A percentile compares a stretch with the other conserved stretches of the same genome.
Evolutionary conservation across 1,140 invertebrate genomes (phyloP).

Genomic region (Akabosia matsudoensis): DNA sequence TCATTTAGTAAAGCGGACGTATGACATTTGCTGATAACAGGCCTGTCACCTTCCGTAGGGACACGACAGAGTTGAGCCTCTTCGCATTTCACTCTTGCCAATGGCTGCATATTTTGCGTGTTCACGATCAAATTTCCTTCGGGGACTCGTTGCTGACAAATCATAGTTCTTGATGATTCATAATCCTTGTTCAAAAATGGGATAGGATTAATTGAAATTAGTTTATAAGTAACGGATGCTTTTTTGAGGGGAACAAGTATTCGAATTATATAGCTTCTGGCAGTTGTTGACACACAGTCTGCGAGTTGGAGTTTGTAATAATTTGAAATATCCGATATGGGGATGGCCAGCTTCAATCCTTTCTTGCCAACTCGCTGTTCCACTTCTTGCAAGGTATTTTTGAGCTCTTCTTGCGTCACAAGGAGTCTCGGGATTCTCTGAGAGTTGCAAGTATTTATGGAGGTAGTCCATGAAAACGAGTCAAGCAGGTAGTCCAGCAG

Average conservation of each 20-base stretch:
- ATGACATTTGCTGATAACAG: neutral
- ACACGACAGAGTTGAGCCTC: neutral
- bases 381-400: neutral
- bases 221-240: neutral
- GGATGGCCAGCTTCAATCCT: neutral
- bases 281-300: neutral
- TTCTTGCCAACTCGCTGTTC: neutral
- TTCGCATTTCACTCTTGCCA: neutral
- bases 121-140: neutral
- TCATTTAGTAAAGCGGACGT: neutral
- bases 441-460: neutral
- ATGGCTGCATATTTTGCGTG: neutral
- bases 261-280: neutral
- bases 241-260: neutral
- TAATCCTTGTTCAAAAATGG: neutral
- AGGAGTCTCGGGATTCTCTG: neutral
- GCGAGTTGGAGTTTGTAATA: constrained; percentile 4
- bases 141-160: neutral
- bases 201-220: neutral
- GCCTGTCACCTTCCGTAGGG: neutral
- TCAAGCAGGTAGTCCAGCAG: neutral
- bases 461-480: neutral
- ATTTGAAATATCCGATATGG: neutral
- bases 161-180: neutral
- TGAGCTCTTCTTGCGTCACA: neutral